A percentile compares a stretch with the other conserved stretches of the same genome.
Evolutionary conservation across 1,140 invertebrate species (phyloP).

Genomic region (Ruditapes philippinarum): DNA sequence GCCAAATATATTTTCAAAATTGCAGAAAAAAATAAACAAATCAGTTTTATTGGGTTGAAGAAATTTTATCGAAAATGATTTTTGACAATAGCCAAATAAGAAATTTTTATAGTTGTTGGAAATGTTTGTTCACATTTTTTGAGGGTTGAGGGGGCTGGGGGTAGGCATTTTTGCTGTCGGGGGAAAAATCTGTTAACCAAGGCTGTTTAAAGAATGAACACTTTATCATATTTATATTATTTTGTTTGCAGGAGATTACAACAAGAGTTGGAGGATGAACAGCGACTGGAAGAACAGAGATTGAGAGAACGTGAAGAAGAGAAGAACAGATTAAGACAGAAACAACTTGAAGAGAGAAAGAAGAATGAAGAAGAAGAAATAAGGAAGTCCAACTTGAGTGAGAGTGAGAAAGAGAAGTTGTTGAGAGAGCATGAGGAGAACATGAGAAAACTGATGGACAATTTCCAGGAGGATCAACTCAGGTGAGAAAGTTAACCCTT

Average conservation of each 20-base stretch:
- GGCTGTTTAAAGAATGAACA: no score
- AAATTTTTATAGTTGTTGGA: no score
- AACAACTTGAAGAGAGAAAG: conserved; percentile 81
- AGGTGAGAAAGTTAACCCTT: conserved; percentile 19
- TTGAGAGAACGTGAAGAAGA: conserved; percentile 80
- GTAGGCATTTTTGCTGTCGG: no score
- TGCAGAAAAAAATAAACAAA: no score
- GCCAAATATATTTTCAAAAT: no score
- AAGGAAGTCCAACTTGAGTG: conserved; percentile 70
- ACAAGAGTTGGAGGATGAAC: conserved; percentile 80
- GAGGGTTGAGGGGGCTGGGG: no score
- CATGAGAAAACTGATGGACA: conserved; percentile 79
- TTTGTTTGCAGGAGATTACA: conserved; percentile 78
- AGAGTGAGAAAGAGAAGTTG: conserved; percentile 79
- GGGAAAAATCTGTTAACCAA: no score
- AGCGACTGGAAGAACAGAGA: conserved; percentile 76
- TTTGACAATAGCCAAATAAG: no score
- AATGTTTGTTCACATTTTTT: no score
- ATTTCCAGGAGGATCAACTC: conserved; percentile 69
- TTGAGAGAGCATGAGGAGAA: conserved; percentile 81
- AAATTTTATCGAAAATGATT: no score
- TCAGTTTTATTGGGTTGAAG: no score
- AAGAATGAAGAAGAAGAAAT: conserved; percentile 78
- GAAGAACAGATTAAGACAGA: conserved; percentile 74
- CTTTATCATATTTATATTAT: no score